These are phyloP conservation scores for Thymelicus lineola DNA, from an alignment of 2,888 invertebrate genomes.

Conservation along the genomic window DNA sequence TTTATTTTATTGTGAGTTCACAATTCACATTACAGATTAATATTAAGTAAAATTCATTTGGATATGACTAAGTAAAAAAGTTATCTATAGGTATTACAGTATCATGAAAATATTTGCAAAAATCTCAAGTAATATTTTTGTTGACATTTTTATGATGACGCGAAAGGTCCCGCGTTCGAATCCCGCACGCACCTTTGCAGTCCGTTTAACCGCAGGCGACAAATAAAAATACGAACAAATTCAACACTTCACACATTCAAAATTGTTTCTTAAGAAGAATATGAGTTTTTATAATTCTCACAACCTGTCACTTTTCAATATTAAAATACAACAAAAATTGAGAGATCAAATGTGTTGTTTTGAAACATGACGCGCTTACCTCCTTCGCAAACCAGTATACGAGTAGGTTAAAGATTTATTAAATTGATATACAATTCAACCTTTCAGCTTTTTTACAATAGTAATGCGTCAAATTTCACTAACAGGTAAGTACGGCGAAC, in stretches of 20 bases:
- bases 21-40: not conserved
- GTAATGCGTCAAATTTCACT: constrained; percentile 37
- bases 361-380: constrained; percentile 73
- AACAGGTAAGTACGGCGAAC: constrained; percentile 62
- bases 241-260: not conserved
- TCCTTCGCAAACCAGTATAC: constrained; percentile 49
- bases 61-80: too few species aligned
- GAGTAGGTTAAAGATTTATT: constrained; percentile 63
- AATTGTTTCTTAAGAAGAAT: not conserved
- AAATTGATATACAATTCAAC: constrained; percentile 64
- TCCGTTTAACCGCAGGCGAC: too few species aligned
- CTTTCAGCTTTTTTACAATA: constrained; percentile 1
- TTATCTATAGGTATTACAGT: too few species aligned
- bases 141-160: too few species aligned
- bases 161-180: too few species aligned
- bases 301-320: constrained; percentile 48
- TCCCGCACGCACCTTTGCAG: too few species aligned
- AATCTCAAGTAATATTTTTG: too few species aligned
- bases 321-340: constrained; percentile 67
- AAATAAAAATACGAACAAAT: not conserved
- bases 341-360: constrained; percentile 76
- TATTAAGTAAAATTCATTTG: not conserved
- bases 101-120: too few species aligned
- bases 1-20: too few species aligned
- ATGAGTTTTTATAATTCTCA: constrained; percentile 35